A percentile compares a stretch with the other conserved stretches of the same genome.
phyloP scores from a whole-genome alignment of 2,113 vertebrate genomes.

The Pelmatolapia mariae region DNA sequence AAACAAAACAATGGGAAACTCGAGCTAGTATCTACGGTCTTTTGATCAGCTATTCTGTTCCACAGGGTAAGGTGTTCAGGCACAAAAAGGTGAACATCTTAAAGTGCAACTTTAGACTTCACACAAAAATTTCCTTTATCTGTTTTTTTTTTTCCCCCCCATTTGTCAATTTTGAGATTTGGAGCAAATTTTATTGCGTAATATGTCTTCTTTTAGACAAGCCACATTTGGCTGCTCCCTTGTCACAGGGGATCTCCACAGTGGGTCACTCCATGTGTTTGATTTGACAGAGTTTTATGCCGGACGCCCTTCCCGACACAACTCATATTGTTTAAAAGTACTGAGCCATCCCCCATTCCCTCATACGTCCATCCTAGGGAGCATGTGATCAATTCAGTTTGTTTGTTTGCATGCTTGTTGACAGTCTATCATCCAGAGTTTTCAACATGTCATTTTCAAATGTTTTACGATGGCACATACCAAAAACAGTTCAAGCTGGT shows the following conservation, averaged over 20 bases:
- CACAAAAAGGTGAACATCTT: neutral
- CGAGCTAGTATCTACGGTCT: neutral
- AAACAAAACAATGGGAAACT: neutral
- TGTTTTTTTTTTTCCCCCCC: too few relatives aligned
- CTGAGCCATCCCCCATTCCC: neutral
- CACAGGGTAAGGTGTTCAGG: neutral
- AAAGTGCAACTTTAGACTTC: neutral
- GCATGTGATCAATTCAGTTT: neutral
- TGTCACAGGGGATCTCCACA: neutral
- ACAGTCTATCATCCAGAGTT: neutral
- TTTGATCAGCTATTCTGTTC: accelerated
- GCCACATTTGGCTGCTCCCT: neutral
- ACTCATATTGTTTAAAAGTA: neutral
- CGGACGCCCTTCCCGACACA: neutral
- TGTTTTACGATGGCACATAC: neutral
- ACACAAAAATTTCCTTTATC: accelerated
- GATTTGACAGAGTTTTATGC: neutral
- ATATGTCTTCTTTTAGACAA: neutral
- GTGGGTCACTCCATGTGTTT: neutral
- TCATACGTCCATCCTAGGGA: neutral
- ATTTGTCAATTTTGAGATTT: neutral
- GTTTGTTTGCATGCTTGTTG: neutral
- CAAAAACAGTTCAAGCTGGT: neutral
- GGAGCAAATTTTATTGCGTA: neutral
- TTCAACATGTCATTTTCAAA: neutral